phyloP scores from a whole-genome alignment of 2,797 vertebrate genomes.

The Meriones psammophilus region DNA sequence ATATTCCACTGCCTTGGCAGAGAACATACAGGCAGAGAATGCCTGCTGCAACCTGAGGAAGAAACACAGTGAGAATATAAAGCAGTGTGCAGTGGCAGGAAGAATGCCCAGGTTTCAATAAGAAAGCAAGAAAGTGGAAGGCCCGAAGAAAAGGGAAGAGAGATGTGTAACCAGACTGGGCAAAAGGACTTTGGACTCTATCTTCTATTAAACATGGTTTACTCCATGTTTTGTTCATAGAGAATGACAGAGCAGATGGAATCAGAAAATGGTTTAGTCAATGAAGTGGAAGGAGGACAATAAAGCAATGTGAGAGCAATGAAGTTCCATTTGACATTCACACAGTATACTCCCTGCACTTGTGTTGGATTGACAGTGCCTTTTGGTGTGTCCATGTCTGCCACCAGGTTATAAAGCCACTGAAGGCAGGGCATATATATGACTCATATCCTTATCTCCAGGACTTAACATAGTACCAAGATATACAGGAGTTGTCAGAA shows the following conservation, averaged over 20 bases:
- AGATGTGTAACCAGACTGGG: background rate
- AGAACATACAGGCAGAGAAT: background rate
- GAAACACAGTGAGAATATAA: conserved; percentile 24
- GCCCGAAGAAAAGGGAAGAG: conserved; percentile 13
- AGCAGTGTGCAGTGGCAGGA: background rate
- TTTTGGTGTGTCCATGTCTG: background rate
- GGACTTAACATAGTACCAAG: background rate
- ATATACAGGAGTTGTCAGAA: conserved; percentile 4
- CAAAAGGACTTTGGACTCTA: conserved; percentile 4
- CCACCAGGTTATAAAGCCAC: conserved; percentile 62
- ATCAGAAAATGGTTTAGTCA: background rate
- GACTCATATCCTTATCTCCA: conserved; percentile 34
- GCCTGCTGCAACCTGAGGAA: conserved; percentile 7
- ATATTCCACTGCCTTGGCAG: background rate
- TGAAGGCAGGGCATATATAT: conserved; percentile 42
- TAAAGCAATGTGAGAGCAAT: background rate
- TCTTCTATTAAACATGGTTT: background rate
- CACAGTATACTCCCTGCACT: background rate
- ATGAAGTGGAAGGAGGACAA: conserved; percentile 10
- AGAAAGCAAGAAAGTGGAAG: background rate
- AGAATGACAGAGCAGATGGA: conserved; percentile 14
- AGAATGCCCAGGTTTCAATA: background rate
- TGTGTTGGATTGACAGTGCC: background rate
- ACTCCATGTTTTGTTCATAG: conserved; percentile 6
- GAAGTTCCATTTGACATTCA: background rate